phyloP scores from a whole-genome alignment of 1,140 invertebrate genomes.

The Ceratoteleas bidentatus region DNA sequence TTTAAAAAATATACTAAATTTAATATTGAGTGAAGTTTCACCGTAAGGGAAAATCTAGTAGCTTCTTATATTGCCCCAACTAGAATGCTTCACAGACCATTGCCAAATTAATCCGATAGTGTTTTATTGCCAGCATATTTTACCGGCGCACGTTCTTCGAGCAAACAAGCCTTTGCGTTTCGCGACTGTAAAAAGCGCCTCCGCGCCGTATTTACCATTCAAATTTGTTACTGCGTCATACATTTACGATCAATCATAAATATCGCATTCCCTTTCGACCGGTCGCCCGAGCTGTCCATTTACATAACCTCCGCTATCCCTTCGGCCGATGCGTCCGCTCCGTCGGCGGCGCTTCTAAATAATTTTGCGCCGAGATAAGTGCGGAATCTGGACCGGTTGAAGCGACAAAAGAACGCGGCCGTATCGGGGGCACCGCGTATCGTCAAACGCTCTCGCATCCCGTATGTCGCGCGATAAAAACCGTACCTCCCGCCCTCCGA shows the following conservation, averaged over 20 bases:
- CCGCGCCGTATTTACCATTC: constrained; percentile 14
- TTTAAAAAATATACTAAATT: too few species aligned
- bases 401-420: constrained; percentile 36
- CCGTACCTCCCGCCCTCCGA: constrained; percentile 7
- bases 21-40: too few species aligned
- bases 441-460: constrained; percentile 20
- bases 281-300: constrained; percentile 22
- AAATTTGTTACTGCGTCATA: constrained; percentile 14
- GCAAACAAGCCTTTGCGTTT: too few species aligned
- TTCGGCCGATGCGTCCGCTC: constrained; percentile 10
- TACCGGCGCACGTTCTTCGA: too few species aligned
- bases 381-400: constrained; percentile 40
- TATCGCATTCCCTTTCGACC: constrained; percentile 20
- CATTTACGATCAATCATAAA: constrained; percentile 25
- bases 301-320: constrained; percentile 8
- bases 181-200: too few species aligned
- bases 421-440: constrained; percentile 31
- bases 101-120: too few species aligned
- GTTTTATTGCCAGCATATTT: too few species aligned
- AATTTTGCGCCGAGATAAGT: constrained; percentile 31
- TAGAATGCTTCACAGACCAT: too few species aligned
- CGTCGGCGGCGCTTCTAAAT: constrained; percentile 25
- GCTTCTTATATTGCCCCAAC: too few species aligned
- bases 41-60: too few species aligned
- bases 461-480: constrained; percentile 35